Evolutionary conservation across 2,797 vertebrate genomes (phyloP).

Genomic region (Molothrus ater): DNA sequence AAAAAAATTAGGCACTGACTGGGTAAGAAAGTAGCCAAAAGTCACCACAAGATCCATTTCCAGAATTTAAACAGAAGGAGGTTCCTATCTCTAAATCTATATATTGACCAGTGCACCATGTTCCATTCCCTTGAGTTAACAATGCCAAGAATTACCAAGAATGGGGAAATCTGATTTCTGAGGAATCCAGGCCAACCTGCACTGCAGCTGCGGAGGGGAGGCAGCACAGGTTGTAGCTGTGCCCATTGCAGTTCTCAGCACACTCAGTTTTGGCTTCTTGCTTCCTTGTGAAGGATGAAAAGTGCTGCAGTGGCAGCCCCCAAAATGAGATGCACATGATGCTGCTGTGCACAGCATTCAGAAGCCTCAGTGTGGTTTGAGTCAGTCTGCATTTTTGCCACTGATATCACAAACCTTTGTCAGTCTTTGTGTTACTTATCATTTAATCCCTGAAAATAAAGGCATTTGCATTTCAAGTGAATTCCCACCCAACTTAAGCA

Average conservation of each 20-base stretch:
- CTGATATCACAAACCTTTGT: background rate
- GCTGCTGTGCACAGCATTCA: background rate
- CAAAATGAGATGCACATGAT: conserved; percentile 17
- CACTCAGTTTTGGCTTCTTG: conserved; percentile 72
- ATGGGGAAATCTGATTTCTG: conserved; percentile 77
- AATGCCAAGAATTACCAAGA: conserved; percentile 66
- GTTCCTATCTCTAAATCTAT: background rate
- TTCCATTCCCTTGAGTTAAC: background rate
- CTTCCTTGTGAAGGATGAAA: conserved; percentile 75
- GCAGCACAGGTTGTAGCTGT: conserved; percentile 51
- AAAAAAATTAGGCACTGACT: background rate
- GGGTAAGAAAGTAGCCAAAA: background rate
- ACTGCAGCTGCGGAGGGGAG: conserved; percentile 66
- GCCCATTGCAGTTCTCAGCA: conserved; percentile 76
- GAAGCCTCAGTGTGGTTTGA: background rate
- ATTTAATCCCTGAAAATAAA: background rate
- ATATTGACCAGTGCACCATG: background rate
- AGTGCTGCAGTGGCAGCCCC: conserved; percentile 79
- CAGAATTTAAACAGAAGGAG: background rate
- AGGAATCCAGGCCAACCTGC: conserved; percentile 74
- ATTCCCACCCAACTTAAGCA: background rate
- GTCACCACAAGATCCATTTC: background rate
- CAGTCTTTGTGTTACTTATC: background rate
- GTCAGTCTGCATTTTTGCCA: background rate
- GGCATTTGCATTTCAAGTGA: background rate